Base-by-base conservation (phyloP, 2,888 invertebrate species). In the Xestoiulus laeticollis region DNA sequence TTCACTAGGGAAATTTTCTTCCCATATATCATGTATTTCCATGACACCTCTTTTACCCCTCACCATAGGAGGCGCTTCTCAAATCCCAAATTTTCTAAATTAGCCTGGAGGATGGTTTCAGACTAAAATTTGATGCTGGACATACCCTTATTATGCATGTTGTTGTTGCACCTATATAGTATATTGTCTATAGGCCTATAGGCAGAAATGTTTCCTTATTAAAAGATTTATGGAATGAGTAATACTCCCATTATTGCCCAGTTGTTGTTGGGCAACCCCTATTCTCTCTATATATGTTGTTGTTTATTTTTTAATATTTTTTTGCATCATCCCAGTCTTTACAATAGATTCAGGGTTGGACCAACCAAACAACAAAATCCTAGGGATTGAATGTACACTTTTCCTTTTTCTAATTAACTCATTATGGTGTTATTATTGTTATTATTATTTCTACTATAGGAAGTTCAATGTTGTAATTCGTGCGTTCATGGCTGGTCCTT, bases 401-500 rank as follows among this genome's bases (percentile, higher is more conserved):
- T 68, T 10, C 59, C n/a, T n/a, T 68, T 68, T 68, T 68, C 59
- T 68, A 68, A 68, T 68, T 68, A 68, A 68, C 59, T 68, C 59
- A 19, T 68, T 68, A 68, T 6, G 22, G 8, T 68, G 22, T 68
- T 68, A 68, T 68, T 68, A 22, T 22, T 68, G 5, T 22, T 22
- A 26, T 53, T 53, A 53, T 53, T 53, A 53, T 53, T n/a, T n/a
- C 53, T n/a, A 53, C 59, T 68, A 68, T 22, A 68, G 22, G 59
- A 68, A 68, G 22, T 68, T 68, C 26, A 53, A 53, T 53, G 53
- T 53, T 53, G 53, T 53, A 53, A 53, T 53, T 53, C 53, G 14
- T 53, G 53, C 59, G 22, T 68, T 68, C 59, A 68, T 68, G 59
- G 22, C 59, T 68, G 59, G 59, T 68, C 59, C 59, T 22, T 22